These are phyloP conservation scores for Myotis findleyi DNA, from an alignment of 2,797 vertebrate species.

Conservation along the genomic window DNA sequence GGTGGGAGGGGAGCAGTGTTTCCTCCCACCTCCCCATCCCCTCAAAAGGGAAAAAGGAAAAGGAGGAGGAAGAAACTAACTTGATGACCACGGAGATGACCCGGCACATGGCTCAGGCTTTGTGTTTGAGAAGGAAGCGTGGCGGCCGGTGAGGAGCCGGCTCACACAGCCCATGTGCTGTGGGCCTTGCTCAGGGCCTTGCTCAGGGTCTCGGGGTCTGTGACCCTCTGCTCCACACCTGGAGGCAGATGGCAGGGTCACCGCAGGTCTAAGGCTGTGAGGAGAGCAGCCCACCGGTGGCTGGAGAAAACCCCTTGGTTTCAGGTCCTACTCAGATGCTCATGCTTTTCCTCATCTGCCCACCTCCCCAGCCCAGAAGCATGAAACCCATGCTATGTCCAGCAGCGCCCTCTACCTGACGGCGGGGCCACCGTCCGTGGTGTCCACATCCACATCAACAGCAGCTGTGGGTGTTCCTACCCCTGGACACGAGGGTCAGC, in stretches of 20 bases:
- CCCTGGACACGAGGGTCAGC: conserved; percentile 84
- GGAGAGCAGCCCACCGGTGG: not conserved
- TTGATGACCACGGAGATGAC: not conserved
- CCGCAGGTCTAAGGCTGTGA: fast-evolving
- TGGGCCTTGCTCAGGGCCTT: not conserved
- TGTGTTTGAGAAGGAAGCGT: not conserved
- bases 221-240: not conserved
- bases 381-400: conserved; percentile 81
- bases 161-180: fast-evolving
- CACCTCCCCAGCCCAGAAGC: conserved; percentile 59
- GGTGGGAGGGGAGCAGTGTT: not conserved
- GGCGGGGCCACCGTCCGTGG: conserved; percentile 79
- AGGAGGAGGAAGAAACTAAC: not conserved
- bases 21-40: not conserved
- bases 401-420: conserved; percentile 82
- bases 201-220: not conserved
- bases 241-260: not conserved
- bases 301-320: not conserved
- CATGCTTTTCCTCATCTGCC: conserved; percentile 65
- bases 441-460: conserved; percentile 77
- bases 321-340: not conserved
- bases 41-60: not conserved
- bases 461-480: conserved; percentile 88
- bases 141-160: not conserved
- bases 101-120: not conserved